These are phyloP conservation scores for Orius insidiosus DNA, from an alignment of 1,140 invertebrate species.

Conservation along the genomic window DNA sequence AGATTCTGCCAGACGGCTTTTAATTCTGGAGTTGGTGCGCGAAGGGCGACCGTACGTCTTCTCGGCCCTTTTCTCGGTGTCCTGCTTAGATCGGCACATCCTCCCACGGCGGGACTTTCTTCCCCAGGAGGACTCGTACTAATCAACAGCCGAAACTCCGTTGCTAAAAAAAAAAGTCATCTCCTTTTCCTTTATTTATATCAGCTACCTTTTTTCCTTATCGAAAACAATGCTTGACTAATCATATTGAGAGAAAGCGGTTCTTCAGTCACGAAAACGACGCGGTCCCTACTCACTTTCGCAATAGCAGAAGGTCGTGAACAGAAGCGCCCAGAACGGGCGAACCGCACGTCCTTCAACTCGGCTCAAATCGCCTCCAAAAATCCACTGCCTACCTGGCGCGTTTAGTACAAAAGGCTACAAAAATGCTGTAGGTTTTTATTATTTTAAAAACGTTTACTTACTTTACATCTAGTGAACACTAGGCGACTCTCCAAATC, in stretches of 20 bases:
- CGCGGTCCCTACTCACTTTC: slow-evolving; percentile 63
- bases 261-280: slow-evolving; percentile 71
- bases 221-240: slow-evolving; percentile 63
- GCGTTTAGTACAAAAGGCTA: slow-evolving; percentile 62
- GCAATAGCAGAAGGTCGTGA: slow-evolving; percentile 69
- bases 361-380: slow-evolving; percentile 61
- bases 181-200: neutral
- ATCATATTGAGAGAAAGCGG: slow-evolving; percentile 57
- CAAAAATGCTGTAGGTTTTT: neutral
- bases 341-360: slow-evolving; percentile 63
- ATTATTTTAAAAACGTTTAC: neutral
- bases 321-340: slow-evolving; percentile 66
- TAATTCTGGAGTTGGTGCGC: slow-evolving; percentile 60
- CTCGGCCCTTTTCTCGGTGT: slow-evolving; percentile 40
- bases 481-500: slow-evolving; percentile 67
- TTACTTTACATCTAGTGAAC: slow-evolving; percentile 65
- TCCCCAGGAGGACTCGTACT: slow-evolving; percentile 39
- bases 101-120: slow-evolving; percentile 41
- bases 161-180: slow-evolving; percentile 31
- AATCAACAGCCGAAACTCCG: slow-evolving; percentile 43
- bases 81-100: slow-evolving; percentile 36
- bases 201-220: slow-evolving; percentile 56
- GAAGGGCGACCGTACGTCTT: slow-evolving; percentile 47
- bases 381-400: slow-evolving; percentile 69
- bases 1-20: slow-evolving; percentile 80